A percentile compares a stretch with the other conserved stretches of the same genome.
Evolutionary conservation across 2,888 invertebrate species (phyloP).

Genomic region (Conus canariensis): DNA sequence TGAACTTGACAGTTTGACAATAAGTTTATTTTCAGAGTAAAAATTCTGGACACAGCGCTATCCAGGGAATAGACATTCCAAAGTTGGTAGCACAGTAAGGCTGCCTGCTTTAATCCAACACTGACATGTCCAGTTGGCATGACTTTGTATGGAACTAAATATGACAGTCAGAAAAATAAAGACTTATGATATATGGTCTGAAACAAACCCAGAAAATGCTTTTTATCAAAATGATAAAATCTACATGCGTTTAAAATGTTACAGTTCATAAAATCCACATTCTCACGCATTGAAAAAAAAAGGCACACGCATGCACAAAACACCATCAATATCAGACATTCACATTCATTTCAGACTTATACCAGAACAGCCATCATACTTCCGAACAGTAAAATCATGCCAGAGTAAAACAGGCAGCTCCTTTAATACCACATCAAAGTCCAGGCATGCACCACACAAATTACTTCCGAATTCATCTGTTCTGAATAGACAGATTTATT

Average conservation of each 20-base stretch:
- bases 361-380: too few relatives aligned
- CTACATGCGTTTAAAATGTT: not conserved
- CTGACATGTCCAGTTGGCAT: not conserved
- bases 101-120: not conserved
- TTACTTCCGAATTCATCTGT: too few relatives aligned
- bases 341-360: too few relatives aligned
- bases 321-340: too few relatives aligned
- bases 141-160: not conserved
- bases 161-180: not conserved
- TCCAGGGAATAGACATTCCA: not conserved
- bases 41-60: not conserved
- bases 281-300: not conserved
- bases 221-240: constrained; percentile 14
- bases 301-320: not conserved
- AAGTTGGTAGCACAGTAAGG: constrained; percentile 1
- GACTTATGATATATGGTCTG: not conserved
- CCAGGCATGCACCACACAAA: not conserved
- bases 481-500: not conserved
- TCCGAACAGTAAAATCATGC: not conserved
- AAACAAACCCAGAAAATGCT: not conserved
- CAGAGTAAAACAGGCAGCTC: not conserved
- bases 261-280: not conserved
- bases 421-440: not conserved
- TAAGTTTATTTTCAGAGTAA: constrained; percentile 14
- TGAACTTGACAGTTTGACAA: not conserved